These are phyloP conservation scores for Alexandromys fortis DNA, from an alignment of 2,113 vertebrate genomes.

Conservation along the genomic window DNA sequence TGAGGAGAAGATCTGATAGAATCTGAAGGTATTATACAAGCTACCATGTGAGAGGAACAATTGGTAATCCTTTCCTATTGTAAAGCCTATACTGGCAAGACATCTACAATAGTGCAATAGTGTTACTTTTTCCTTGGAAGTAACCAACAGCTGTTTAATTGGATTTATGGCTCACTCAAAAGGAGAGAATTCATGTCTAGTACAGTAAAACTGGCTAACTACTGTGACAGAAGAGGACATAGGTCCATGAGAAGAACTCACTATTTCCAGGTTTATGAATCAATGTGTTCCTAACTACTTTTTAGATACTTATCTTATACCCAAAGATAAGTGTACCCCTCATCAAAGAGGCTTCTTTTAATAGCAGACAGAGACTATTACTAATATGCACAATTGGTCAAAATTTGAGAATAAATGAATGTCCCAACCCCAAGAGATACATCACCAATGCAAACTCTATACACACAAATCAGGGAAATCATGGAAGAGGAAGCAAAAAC, in stretches of 20 bases:
- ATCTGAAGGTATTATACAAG: not conserved
- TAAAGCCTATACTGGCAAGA: not conserved
- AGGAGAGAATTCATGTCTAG: too few relatives aligned
- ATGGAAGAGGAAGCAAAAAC: not conserved
- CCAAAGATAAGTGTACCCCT: not conserved
- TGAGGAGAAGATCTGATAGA: not conserved
- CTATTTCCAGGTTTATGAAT: not conserved
- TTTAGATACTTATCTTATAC: not conserved
- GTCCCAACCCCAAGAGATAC: not conserved
- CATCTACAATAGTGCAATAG: not conserved
- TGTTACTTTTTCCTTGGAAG: not conserved
- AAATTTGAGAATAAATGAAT: not conserved
- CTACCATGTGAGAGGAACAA: not conserved
- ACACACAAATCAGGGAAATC: not conserved
- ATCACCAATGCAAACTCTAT: not conserved
- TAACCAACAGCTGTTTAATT: not conserved
- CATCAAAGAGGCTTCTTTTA: not conserved
- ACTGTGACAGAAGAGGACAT: not conserved
- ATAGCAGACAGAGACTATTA: not conserved
- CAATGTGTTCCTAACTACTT: not conserved
- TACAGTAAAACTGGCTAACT: not conserved
- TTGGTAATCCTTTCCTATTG: not conserved
- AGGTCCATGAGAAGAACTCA: not conserved
- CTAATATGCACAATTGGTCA: not conserved
- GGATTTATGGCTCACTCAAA: not conserved